A percentile compares a stretch with the other conserved stretches of the same genome.
phyloP scores from a whole-genome alignment of 92 coral and sea anemone species.

The Palythoa grandis region DNA sequence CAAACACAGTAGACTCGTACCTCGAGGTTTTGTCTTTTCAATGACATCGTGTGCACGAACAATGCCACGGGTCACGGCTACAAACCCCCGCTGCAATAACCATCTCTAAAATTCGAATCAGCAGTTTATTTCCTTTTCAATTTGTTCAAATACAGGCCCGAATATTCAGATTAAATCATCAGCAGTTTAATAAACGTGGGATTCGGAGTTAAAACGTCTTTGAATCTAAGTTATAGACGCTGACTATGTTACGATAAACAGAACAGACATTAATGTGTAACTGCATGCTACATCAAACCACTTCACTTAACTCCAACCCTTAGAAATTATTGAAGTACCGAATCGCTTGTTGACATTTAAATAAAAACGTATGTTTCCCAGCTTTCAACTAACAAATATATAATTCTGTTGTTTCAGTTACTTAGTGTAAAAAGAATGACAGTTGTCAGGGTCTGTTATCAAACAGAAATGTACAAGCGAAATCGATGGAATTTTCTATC shows the following conservation, averaged over 20 bases:
- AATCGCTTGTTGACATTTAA: constrained; percentile 32
- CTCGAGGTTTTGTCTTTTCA: constrained; percentile 27
- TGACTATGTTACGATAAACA: constrained; percentile 7
- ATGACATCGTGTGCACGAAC: constrained; percentile 4
- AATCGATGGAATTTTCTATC: constrained; percentile 4
- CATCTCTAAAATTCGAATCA: constrained; percentile 33
- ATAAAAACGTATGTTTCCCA: constrained; percentile 20
- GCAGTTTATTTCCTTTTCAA: not conserved
- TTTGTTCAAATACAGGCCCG: constrained; percentile 10
- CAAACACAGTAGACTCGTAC: not conserved
- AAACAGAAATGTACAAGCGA: constrained; percentile 2
- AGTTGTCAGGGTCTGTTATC: not conserved
- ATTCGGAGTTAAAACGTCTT: constrained; percentile 8
- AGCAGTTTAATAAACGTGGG: constrained; percentile 11
- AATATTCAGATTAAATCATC: constrained; percentile 10
- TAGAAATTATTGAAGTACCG: constrained; percentile 25
- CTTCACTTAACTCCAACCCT: constrained; percentile 34
- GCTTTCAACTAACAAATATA: not conserved
- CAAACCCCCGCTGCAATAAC: constrained; percentile 32
- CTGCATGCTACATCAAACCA: constrained; percentile 18
- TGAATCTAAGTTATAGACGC: not conserved
- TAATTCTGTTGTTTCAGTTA: constrained; percentile 10
- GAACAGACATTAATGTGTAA: constrained; percentile 26
- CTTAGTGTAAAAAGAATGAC: not conserved
- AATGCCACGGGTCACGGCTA: constrained; percentile 21